phyloP scores from a whole-genome alignment of 1,140 invertebrate genomes.

The Diorhabda sublineata region DNA sequence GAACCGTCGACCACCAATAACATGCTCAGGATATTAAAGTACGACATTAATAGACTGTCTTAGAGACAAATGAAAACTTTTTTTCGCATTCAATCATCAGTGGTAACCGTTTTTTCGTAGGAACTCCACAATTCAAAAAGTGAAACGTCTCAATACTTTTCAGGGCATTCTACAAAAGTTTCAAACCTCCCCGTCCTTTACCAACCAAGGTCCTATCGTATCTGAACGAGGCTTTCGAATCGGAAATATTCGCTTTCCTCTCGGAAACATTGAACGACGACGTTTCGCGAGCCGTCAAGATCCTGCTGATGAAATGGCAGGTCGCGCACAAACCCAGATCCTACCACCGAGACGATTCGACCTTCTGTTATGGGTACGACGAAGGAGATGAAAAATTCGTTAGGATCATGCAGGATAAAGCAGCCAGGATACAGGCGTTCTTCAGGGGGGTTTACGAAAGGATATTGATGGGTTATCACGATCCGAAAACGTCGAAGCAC shows the following conservation, averaged over 20 bases:
- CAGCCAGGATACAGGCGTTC: conserved; percentile 33
- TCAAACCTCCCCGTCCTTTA: conserved; percentile 30
- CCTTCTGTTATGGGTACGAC: background rate
- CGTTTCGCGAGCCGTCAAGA: background rate
- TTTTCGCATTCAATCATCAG: no score
- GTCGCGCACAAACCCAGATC: background rate
- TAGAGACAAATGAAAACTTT: no score
- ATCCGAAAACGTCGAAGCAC: background rate
- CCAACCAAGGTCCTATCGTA: conserved; percentile 20
- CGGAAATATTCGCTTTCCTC: conserved; percentile 23
- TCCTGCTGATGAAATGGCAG: background rate
- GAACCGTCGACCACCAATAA: no score
- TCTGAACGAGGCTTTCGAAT: conserved; percentile 37
- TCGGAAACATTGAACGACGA: conserved; percentile 4
- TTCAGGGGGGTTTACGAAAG: conserved; percentile 31
- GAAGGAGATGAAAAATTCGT: conserved; percentile 23
- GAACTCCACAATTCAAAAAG: no score
- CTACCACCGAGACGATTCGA: background rate
- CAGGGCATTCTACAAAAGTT: conserved; percentile 38
- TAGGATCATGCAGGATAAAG: conserved; percentile 26
- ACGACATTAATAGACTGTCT: no score
- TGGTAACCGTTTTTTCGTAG: no score
- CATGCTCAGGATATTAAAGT: no score
- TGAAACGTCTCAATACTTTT: conserved; percentile 10
- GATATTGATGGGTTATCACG: conserved; percentile 21